Conservation (phyloP, 1,140 invertebrate species). For the Delia radicum region DNA sequence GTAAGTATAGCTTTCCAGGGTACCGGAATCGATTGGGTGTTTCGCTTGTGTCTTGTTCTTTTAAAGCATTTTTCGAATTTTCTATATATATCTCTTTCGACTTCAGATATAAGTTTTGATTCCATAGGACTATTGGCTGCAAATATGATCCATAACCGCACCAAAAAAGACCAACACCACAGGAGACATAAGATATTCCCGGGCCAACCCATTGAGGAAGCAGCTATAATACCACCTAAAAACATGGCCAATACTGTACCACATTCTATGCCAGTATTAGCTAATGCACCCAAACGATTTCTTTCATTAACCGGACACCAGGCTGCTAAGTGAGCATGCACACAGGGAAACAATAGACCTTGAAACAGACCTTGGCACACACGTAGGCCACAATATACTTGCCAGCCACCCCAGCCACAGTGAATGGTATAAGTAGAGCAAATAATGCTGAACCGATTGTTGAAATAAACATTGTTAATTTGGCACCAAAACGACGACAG, state of each 20-base stretch:
- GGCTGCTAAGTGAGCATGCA: constrained; percentile 77
- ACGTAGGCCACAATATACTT: constrained; percentile 63
- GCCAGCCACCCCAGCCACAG: constrained; percentile 60
- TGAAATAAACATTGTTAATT: constrained; percentile 63
- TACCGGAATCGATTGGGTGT: constrained; percentile 32
- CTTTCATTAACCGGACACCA: constrained; percentile 70
- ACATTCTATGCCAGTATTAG: constrained; percentile 68
- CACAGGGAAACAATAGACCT: constrained; percentile 76
- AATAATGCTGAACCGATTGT: constrained; percentile 59
- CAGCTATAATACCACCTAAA: constrained; percentile 65
- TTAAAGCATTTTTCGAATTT: constrained; percentile 38
- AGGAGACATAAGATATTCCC: constrained; percentile 77
- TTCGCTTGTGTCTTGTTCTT: constrained; percentile 24
- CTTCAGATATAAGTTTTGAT: constrained; percentile 61
- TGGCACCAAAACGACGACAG: constrained; percentile 65
- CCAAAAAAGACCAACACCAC: constrained; percentile 64
- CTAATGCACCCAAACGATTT: constrained; percentile 61
- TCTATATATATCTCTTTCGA: constrained; percentile 69
- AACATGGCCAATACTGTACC: constrained; percentile 74
- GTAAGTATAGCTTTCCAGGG: constrained; percentile 79
- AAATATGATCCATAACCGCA: constrained; percentile 63
- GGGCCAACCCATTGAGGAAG: constrained; percentile 70
- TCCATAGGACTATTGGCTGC: constrained; percentile 68
- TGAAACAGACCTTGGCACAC: constrained; percentile 75
- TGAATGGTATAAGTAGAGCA: constrained; percentile 57